Conservation (phyloP, 2,888 invertebrate species). For the Serripes groenlandicus region DNA sequence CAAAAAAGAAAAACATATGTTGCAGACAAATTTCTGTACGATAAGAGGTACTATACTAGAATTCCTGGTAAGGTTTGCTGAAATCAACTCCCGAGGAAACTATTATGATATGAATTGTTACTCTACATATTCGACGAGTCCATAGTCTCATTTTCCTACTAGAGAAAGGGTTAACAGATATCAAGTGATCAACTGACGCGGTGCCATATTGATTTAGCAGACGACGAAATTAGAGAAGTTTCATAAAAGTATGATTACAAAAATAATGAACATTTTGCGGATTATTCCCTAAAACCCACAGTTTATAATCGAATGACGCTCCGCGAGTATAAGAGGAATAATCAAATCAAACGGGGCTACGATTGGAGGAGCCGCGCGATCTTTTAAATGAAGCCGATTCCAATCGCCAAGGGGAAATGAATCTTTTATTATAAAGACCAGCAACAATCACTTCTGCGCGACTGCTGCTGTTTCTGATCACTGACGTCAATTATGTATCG, state of each 20-base stretch:
- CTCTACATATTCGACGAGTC: too few species aligned
- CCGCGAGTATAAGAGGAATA: constrained; percentile 49
- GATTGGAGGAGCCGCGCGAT: constrained; percentile 46
- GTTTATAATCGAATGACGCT: constrained; percentile 57
- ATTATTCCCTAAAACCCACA: constrained; percentile 45
- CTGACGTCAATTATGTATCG: constrained; percentile 59
- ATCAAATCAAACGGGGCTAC: constrained; percentile 55
- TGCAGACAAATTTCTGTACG: too few species aligned
- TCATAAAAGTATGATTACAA: constrained; percentile 43
- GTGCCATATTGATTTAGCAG: constrained; percentile 34
- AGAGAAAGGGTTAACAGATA: constrained; percentile 14
- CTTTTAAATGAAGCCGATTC: constrained; percentile 58
- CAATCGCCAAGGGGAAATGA: constrained; percentile 61
- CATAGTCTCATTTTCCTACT: too few species aligned
- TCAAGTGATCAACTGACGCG: constrained; percentile 22
- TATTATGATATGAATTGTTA: too few species aligned
- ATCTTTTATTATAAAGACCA: constrained; percentile 63
- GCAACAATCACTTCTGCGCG: constrained; percentile 59
- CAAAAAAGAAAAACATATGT: too few species aligned
- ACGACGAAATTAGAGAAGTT: constrained; percentile 41
- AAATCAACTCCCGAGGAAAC: too few species aligned
- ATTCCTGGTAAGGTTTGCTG: too few species aligned
- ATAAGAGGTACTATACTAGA: too few species aligned
- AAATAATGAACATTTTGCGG: constrained; percentile 55
- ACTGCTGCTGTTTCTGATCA: constrained; percentile 66